Evolutionary conservation across 2,888 invertebrate genomes (phyloP).

Genomic region (Holacanthella duospinosa): DNA sequence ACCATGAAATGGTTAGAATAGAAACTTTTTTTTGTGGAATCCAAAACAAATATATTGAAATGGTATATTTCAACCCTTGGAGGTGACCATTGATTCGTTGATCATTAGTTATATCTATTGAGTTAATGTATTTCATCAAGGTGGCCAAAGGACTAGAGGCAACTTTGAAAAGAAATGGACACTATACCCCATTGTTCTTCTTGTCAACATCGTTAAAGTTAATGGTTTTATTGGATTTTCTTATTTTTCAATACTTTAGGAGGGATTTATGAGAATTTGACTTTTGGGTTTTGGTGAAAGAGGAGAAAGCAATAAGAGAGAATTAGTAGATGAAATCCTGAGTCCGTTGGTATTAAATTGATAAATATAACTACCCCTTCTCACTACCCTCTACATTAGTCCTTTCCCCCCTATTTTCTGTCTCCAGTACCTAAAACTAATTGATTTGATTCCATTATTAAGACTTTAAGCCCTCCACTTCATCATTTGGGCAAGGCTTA

Average conservation of each 20-base stretch:
- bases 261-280: neutral
- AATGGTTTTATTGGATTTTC: neutral
- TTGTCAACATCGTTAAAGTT: neutral
- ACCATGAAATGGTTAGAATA: neutral
- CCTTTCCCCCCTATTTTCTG: neutral
- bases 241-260: neutral
- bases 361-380: no score
- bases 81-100: neutral
- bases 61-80: neutral
- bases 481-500: constrained; percentile 17
- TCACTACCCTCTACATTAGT: no score
- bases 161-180: neutral
- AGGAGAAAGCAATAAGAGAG: neutral
- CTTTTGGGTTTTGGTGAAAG: neutral
- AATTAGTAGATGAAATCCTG: no score
- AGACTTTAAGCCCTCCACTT: constrained; percentile 11
- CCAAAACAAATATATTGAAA: neutral
- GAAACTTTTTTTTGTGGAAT: neutral
- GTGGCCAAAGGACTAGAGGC: neutral
- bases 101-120: neutral
- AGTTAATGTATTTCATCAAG: neutral
- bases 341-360: no score
- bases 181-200: neutral
- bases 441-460: constrained; percentile 9
- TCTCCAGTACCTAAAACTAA: neutral